Conservation (phyloP, 2,797 vertebrate genomes). For the Eospalax fontanierii region DNA sequence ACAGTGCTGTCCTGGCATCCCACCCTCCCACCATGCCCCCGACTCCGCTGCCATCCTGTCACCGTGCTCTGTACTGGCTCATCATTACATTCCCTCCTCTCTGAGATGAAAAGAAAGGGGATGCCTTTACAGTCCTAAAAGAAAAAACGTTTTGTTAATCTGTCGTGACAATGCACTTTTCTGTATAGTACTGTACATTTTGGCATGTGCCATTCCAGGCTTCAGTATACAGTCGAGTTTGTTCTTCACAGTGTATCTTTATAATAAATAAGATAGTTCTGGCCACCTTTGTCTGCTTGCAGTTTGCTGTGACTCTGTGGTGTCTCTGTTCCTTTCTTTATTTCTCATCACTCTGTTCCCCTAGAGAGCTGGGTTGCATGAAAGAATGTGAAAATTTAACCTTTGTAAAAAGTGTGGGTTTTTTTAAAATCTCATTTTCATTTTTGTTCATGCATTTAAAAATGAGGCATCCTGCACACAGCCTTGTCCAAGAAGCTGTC, state of each 20-base stretch:
- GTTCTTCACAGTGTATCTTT: slow-evolving; percentile 95
- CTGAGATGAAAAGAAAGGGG: slow-evolving; percentile 87
- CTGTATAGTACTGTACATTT: slow-evolving; percentile 99
- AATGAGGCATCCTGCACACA: neutral
- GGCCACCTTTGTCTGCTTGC: slow-evolving; percentile 85
- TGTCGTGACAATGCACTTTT: slow-evolving; percentile 98
- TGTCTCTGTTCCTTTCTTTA: neutral
- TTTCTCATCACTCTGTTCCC: neutral
- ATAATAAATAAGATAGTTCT: slow-evolving; percentile 99
- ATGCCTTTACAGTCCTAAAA: slow-evolving; percentile 90
- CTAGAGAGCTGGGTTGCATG: neutral
- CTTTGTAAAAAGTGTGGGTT: neutral
- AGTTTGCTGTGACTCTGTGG: neutral
- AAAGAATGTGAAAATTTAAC: neutral
- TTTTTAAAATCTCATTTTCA: neutral
- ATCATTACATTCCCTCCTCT: slow-evolving; percentile 86
- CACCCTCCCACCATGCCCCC: slow-evolving; percentile 41
- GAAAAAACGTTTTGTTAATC: slow-evolving; percentile 92
- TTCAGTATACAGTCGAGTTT: slow-evolving; percentile 93
- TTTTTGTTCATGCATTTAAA: slow-evolving; percentile 38
- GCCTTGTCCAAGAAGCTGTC: neutral
- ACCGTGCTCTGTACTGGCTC: slow-evolving; percentile 87
- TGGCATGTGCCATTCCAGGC: slow-evolving; percentile 97
- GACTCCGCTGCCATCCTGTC: slow-evolving; percentile 88
- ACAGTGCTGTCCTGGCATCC: neutral